These are phyloP conservation scores for Euglossa dilemma DNA, from an alignment of 1,140 invertebrate genomes.

Conservation along the genomic window DNA sequence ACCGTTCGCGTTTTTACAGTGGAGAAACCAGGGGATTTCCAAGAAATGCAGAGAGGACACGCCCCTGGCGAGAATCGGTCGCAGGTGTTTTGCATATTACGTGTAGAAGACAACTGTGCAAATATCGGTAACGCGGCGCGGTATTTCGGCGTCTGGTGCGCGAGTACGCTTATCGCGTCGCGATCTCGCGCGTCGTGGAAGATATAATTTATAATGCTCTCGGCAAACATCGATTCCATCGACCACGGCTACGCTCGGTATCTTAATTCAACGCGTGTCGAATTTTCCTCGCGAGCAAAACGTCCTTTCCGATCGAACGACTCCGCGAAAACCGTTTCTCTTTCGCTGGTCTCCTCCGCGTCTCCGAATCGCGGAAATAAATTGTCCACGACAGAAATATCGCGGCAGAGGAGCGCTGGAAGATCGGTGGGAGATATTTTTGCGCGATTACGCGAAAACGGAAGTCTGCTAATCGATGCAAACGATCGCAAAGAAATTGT, in stretches of 20 bases:
- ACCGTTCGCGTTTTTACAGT: too few relatives aligned
- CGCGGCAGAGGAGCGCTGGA: background rate
- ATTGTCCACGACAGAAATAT: too few relatives aligned
- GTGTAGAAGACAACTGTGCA: conserved; percentile 55
- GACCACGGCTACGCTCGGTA: background rate
- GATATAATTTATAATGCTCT: conserved; percentile 40
- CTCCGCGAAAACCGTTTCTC: background rate
- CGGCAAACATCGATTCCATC: conserved; percentile 37
- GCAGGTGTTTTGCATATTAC: conserved; percentile 18
- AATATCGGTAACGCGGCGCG: conserved; percentile 51
- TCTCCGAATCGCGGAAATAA: background rate
- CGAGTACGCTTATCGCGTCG: conserved; percentile 32
- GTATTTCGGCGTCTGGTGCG: conserved; percentile 31
- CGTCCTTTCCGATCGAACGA: background rate
- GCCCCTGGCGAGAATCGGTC: background rate
- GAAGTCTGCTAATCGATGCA: background rate
- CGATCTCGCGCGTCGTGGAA: conserved; percentile 31
- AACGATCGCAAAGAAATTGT: background rate
- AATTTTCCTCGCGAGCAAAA: background rate
- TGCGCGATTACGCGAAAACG: background rate
- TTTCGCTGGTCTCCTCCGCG: background rate
- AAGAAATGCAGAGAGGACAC: background rate
- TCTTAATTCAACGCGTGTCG: background rate
- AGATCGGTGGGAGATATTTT: background rate
- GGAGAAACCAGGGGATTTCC: background rate